These are phyloP conservation scores for Cremastobaeus sp. DNA, from an alignment of 2,888 invertebrate genomes.

Conservation along the genomic window DNA sequence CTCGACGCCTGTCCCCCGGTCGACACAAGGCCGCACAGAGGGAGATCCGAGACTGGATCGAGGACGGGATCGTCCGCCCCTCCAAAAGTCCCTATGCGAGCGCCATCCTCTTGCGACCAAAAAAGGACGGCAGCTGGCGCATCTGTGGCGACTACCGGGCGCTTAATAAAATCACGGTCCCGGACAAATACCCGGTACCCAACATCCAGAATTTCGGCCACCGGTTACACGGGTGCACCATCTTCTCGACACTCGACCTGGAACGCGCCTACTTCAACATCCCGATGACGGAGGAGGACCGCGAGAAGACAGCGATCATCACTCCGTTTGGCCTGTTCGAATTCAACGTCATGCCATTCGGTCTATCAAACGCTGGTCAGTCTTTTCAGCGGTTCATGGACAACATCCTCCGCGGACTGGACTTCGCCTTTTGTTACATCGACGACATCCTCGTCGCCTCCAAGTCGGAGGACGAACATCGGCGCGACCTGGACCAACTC, in stretches of 20 bases:
- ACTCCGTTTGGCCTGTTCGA: too few relatives aligned
- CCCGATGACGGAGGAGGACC: slow-evolving; percentile 11
- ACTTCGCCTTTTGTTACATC: slow-evolving; percentile 69
- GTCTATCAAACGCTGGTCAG: slow-evolving; percentile 57
- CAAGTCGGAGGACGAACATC: not conserved
- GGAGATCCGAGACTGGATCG: not conserved
- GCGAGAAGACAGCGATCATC: slow-evolving; percentile 1
- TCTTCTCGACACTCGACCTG: slow-evolving; percentile 52
- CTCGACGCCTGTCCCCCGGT: slow-evolving; percentile 5
- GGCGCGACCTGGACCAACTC: slow-evolving; percentile 4
- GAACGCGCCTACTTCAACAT: slow-evolving; percentile 31
- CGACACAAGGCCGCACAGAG: not conserved
- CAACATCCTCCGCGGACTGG: slow-evolving; percentile 64
- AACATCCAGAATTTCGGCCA: slow-evolving; percentile 64
- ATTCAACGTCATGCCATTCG: slow-evolving; percentile 58
- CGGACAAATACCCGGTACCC: slow-evolving; percentile 67
- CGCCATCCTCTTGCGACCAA: not conserved
- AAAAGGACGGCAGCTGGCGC: slow-evolving; percentile 55
- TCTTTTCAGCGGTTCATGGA: slow-evolving; percentile 72
- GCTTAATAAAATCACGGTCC: slow-evolving; percentile 64
- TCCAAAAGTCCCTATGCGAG: slow-evolving; percentile 17
- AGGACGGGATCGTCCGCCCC: not conserved
- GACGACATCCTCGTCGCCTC: slow-evolving; percentile 69
- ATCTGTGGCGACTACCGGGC: slow-evolving; percentile 67
- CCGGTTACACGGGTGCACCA: slow-evolving; percentile 51